These are phyloP conservation scores for Lordiphosa fenestrarum DNA, from an alignment of 2,888 invertebrate species.

Conservation along the genomic window DNA sequence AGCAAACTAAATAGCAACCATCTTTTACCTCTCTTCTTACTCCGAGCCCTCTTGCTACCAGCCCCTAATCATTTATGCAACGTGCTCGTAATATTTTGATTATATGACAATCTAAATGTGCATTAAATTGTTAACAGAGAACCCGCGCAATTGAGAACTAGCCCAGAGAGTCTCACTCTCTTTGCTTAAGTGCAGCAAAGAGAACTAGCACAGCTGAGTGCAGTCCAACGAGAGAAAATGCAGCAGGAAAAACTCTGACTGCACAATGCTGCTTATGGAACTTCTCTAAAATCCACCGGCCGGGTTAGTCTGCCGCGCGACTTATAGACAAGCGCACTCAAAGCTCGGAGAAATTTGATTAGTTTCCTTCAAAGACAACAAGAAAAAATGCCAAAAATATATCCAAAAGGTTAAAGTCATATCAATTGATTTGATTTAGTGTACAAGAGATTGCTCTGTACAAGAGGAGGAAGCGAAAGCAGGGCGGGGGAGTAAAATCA, in stretches of 20 bases:
- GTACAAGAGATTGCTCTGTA: neutral
- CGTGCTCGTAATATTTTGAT: conserved; percentile 56
- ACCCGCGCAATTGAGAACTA: conserved; percentile 3
- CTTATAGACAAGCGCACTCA: conserved; percentile 50
- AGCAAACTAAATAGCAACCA: conserved; percentile 30
- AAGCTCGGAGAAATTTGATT: conserved; percentile 11
- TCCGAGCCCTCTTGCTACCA: conserved; percentile 21
- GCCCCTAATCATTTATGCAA: conserved; percentile 34
- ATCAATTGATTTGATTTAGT: conserved; percentile 2
- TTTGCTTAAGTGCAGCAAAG: conserved; percentile 27
- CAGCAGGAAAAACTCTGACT: conserved; percentile 30
- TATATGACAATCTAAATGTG: conserved; percentile 41
- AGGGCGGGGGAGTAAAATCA: no score
- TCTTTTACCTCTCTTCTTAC: conserved; percentile 8
- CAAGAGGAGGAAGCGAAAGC: no score
- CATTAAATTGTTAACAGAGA: conserved; percentile 22
- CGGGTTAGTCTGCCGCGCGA: conserved; percentile 64
- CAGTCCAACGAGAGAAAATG: conserved; percentile 18
- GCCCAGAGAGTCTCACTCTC: conserved; percentile 8
- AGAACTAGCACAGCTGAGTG: conserved; percentile 23
- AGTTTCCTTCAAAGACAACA: neutral
- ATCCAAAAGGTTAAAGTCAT: conserved; percentile 23
- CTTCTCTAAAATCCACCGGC: conserved; percentile 44
- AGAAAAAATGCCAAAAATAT: conserved; percentile 8
- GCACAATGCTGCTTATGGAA: conserved; percentile 25